phyloP scores from a whole-genome alignment of 2,888 invertebrate genomes.

The Drosophila nr. fundita region DNA sequence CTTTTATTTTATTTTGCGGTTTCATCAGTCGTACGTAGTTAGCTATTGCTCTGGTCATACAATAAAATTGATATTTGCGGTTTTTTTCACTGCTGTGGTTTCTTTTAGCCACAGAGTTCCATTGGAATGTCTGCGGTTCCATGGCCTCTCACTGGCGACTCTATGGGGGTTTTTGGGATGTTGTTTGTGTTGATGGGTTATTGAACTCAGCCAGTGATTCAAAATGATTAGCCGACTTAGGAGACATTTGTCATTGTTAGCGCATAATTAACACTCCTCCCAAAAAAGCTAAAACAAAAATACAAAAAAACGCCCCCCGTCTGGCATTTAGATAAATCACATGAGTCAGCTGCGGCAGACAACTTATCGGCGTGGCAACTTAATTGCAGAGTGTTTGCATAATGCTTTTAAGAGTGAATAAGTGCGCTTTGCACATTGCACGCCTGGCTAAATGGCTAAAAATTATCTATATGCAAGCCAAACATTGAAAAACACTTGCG shows the following conservation, averaged over 20 bases:
- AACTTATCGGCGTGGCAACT: conserved; percentile 53
- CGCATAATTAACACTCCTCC: conserved; percentile 69
- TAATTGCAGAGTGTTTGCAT: conserved; percentile 78
- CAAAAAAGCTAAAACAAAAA: conserved; percentile 6
- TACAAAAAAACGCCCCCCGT: conserved; percentile 36
- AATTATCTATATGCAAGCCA: conserved; percentile 69
- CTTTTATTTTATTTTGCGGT: conserved; percentile 27
- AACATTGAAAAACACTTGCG: conserved; percentile 79
- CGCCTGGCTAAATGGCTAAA: conserved; percentile 68
- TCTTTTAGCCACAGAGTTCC: conserved; percentile 15
- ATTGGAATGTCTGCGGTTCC: conserved; percentile 38
- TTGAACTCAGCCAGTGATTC: conserved; percentile 22
- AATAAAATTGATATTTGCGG: conserved; percentile 79
- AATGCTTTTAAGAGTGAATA: conserved; percentile 69
- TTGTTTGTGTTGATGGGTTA: conserved; percentile 5
- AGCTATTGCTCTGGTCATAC: conserved; percentile 44
- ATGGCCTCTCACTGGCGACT: conserved; percentile 27
- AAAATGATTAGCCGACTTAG: conserved; percentile 41
- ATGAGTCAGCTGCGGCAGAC: conserved; percentile 18
- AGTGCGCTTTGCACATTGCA: conserved; percentile 53
- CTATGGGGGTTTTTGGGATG: conserved; percentile 9
- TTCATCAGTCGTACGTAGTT: conserved; percentile 21
- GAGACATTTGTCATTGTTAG: conserved; percentile 75
- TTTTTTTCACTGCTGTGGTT: conserved; percentile 37
- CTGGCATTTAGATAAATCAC: conserved; percentile 67